Conservation (phyloP, 2,113 vertebrate genomes). For the Entomyzon cyanotis region DNA sequence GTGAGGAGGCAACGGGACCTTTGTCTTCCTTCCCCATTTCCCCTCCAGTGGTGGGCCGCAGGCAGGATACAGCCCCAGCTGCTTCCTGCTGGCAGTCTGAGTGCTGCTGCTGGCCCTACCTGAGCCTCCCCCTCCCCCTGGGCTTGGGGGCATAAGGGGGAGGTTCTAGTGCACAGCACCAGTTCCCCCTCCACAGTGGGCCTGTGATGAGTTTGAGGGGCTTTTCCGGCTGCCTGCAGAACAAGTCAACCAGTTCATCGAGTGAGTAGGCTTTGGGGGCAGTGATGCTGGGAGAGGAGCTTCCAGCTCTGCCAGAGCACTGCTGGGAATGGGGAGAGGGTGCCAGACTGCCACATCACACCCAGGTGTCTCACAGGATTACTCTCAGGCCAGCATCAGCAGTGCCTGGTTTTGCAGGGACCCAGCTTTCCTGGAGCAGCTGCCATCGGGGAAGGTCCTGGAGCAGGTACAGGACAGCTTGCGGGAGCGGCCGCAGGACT, state of each 20-base stretch:
- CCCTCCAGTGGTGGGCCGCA: accelerated
- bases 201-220: slow-evolving; percentile 59
- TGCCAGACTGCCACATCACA: accelerated
- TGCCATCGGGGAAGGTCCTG: slow-evolving; percentile 56
- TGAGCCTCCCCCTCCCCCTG: neutral
- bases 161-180: neutral
- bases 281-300: accelerated
- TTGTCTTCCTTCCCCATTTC: neutral
- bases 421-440: slow-evolving; percentile 55
- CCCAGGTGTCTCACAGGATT: accelerated
- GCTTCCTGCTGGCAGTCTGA: slow-evolving; percentile 10
- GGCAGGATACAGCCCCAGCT: slow-evolving; percentile 43
- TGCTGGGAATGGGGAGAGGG: neutral
- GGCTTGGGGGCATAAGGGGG: accelerated
- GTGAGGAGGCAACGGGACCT: neutral
- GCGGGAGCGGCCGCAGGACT: slow-evolving; percentile 59
- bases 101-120: neutral
- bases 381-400: neutral
- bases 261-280: slow-evolving; percentile 35
- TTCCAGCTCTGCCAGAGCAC: neutral
- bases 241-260: slow-evolving; percentile 31
- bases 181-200: neutral
- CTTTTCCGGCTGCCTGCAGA: slow-evolving; percentile 59
- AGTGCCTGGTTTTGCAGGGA: slow-evolving; percentile 63
- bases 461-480: slow-evolving; percentile 67